Percentiles rank a stretch among this genome's conserved stretches.
These are phyloP conservation scores for Paramisgurnus dabryanus DNA, from an alignment of 2,113 vertebrate species.

Conservation along the genomic window DNA sequence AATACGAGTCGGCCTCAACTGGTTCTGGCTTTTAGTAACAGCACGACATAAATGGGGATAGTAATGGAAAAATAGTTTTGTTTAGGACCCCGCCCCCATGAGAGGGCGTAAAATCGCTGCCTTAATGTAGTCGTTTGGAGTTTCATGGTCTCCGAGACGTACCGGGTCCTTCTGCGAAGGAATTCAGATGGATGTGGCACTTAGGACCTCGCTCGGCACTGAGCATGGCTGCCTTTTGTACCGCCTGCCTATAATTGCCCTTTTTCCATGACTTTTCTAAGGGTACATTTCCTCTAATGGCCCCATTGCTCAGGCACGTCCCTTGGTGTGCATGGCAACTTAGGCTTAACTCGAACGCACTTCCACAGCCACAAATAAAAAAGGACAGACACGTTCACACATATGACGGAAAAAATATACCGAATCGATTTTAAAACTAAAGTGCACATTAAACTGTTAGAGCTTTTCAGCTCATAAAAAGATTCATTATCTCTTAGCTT, in stretches of 20 bases:
- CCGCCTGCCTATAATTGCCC: constrained; percentile 41
- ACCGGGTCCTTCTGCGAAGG: constrained; percentile 24
- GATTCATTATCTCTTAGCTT: constrained; percentile 48
- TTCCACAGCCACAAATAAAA: not conserved
- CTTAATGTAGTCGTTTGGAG: constrained; percentile 33
- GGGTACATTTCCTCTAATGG: constrained; percentile 45
- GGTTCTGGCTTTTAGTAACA: constrained; percentile 25
- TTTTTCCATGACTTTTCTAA: constrained; percentile 48
- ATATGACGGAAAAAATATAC: constrained; percentile 19
- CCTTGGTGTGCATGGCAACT: constrained; percentile 45
- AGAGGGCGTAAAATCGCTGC: constrained; percentile 28
- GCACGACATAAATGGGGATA: constrained; percentile 37
- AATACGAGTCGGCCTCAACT: constrained; percentile 23
- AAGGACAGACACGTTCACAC: constrained; percentile 40
- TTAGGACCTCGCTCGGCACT: constrained; percentile 23
- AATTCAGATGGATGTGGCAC: constrained; percentile 46
- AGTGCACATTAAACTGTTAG: constrained; percentile 46
- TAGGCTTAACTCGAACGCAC: constrained; percentile 20
- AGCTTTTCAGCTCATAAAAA: constrained; percentile 44
- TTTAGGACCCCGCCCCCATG: constrained; percentile 28
- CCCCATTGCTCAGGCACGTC: constrained; percentile 44
- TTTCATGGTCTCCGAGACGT: constrained; percentile 38
- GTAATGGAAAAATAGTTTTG: constrained; percentile 44
- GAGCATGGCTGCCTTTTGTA: constrained; percentile 40
- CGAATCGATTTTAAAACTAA: constrained; percentile 36